A percentile compares a stretch with the other conserved stretches of the same genome.
These are phyloP conservation scores for Cardiocondyla obscurior DNA, from an alignment of 1,140 invertebrate genomes.

Conservation along the genomic window DNA sequence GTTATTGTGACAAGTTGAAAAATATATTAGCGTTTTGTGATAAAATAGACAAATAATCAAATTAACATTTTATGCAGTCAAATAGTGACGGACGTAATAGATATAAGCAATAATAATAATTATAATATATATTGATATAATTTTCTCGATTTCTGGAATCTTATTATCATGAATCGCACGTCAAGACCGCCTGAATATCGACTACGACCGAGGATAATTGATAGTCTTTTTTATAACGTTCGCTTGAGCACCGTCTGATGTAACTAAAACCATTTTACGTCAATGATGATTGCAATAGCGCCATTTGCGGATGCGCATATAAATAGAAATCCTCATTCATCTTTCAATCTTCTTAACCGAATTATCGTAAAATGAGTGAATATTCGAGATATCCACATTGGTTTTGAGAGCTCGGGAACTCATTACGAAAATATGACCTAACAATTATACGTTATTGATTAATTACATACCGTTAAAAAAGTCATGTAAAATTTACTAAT, in stretches of 20 bases:
- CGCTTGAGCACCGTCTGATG: background rate
- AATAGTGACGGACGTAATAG: background rate
- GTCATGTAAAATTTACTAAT: background rate
- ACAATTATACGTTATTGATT: background rate
- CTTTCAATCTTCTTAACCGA: background rate
- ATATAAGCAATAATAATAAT: background rate
- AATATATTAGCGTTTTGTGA: too few species aligned
- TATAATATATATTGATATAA: background rate
- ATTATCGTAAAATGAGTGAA: background rate
- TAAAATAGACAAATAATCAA: background rate
- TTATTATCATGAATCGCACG: background rate
- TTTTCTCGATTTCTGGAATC: background rate
- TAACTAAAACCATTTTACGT: constrained; percentile 12
- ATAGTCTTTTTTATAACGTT: background rate
- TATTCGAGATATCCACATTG: constrained; percentile 2
- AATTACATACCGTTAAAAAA: background rate
- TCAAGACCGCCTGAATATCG: background rate
- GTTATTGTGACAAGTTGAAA: too few species aligned
- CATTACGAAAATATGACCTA: background rate
- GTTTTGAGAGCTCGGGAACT: constrained; percentile 1
- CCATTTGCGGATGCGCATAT: background rate
- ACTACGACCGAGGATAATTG: background rate
- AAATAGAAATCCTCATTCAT: constrained; percentile 19
- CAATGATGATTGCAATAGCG: background rate
- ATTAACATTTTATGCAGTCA: too few species aligned